Percentiles rank a stretch among this genome's conserved stretches.
Evolutionary conservation across 2,888 invertebrate genomes (phyloP).

Genomic region (Epiblema foenella): DNA sequence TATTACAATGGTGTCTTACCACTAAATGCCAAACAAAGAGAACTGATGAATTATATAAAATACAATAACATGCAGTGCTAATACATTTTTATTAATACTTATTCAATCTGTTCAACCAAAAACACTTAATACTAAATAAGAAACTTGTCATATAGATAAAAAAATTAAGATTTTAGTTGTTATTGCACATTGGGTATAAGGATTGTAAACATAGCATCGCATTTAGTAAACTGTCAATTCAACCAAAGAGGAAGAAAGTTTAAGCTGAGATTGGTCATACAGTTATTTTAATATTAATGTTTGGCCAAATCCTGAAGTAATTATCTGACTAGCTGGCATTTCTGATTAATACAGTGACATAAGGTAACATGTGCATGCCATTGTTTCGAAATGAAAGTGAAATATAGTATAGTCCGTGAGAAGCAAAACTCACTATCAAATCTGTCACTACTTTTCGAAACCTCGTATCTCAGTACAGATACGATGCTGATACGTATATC

Average conservation of each 20-base stretch:
- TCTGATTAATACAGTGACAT: not conserved
- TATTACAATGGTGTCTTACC: not conserved
- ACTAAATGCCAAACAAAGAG: not conserved
- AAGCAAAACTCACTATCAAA: too few species aligned
- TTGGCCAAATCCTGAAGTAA: not conserved
- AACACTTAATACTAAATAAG: constrained; percentile 6
- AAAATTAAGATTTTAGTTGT: not conserved
- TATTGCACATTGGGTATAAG: not conserved
- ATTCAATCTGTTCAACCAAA: constrained; percentile 24
- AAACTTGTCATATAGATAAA: not conserved
- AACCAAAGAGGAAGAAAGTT: too few species aligned
- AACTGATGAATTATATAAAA: constrained; percentile 3
- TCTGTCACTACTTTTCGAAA: too few species aligned
- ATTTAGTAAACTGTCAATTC: too few species aligned
- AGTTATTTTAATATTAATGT: too few species aligned
- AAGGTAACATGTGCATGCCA: not conserved
- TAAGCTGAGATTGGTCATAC: too few species aligned
- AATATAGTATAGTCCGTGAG: too few species aligned
- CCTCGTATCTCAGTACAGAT: too few species aligned
- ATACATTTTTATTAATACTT: constrained; percentile 34
- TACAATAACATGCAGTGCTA: constrained; percentile 10
- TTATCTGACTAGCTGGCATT: constrained; percentile 10
- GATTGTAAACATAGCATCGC: too few species aligned
- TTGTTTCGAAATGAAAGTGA: too few species aligned
- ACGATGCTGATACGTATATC: too few species aligned